Evolutionary conservation across 1,140 invertebrate species (phyloP).

Genomic region (Archivesica marissinica): DNA sequence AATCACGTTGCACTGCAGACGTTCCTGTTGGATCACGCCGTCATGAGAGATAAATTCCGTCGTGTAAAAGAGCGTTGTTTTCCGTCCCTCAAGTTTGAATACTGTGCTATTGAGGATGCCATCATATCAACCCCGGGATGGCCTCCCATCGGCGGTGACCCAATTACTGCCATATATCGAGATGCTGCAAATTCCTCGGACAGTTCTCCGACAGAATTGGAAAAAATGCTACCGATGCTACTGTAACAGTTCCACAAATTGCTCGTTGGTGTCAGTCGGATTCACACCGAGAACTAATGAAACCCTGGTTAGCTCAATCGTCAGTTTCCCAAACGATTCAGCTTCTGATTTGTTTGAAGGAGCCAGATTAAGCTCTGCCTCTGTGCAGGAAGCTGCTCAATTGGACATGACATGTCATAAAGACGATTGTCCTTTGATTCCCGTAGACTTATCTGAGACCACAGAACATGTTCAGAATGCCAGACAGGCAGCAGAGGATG

Average conservation of each 20-base stretch:
- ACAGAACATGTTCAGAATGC: neutral
- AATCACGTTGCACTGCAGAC: too few relatives aligned
- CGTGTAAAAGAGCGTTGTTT: conserved; percentile 32
- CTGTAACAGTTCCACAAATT: conserved; percentile 5
- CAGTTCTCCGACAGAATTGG: conserved; percentile 8
- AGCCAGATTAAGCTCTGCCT: neutral
- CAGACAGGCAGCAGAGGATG: neutral
- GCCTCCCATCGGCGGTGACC: conserved; percentile 26
- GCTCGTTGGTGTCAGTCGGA: conserved; percentile 7
- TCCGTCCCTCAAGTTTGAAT: conserved; percentile 49
- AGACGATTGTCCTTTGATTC: neutral
- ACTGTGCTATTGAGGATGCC: conserved; percentile 40
- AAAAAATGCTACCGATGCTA: conserved; percentile 29
- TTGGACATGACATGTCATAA: neutral
- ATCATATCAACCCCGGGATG: conserved; percentile 31
- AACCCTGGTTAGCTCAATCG: neutral
- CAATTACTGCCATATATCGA: conserved; percentile 1
- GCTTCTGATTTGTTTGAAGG: neutral
- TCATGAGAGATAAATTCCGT: conserved; percentile 44
- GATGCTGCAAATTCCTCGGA: conserved; percentile 7
- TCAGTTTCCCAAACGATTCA: neutral
- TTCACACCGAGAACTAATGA: conserved; percentile 8
- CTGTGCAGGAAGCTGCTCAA: neutral
- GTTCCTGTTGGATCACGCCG: conserved; percentile 51
- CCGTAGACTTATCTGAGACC: neutral